These are phyloP conservation scores for Tarsius wallacei DNA, from an alignment of 2,797 vertebrate species.

Conservation along the genomic window DNA sequence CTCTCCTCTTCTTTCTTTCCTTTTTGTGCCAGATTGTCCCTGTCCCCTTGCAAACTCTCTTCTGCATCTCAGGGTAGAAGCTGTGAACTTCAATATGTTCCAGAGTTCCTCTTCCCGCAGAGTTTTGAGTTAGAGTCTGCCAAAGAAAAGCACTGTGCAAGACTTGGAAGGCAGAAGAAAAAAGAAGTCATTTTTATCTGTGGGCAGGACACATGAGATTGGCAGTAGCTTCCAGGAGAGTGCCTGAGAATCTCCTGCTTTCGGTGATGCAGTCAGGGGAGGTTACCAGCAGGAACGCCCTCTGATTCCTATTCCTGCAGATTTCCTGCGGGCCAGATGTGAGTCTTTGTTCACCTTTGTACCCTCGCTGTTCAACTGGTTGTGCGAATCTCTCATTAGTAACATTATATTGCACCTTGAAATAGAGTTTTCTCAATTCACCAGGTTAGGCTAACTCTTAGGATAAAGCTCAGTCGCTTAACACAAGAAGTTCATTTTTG, in stretches of 20 bases:
- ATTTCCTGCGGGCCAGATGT: not conserved
- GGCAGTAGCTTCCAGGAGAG: not conserved
- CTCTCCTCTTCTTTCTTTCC: not conserved
- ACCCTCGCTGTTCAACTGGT: not conserved
- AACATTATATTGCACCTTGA: not conserved
- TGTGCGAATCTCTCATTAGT: slow-evolving; percentile 6
- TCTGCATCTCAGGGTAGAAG: not conserved
- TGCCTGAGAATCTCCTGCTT: not conserved
- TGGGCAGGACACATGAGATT: not conserved
- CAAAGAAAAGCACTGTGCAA: not conserved
- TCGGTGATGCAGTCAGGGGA: not conserved
- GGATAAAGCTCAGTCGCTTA: slow-evolving; percentile 20
- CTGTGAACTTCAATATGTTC: not conserved
- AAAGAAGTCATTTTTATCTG: slow-evolving; percentile 6
- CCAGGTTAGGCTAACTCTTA: not conserved
- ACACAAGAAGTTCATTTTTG: not conserved
- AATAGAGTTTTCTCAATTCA: slow-evolving; percentile 17
- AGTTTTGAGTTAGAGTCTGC: not conserved
- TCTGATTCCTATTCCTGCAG: not conserved
- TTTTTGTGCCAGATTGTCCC: not conserved
- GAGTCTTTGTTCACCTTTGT: not conserved
- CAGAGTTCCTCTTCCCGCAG: not conserved
- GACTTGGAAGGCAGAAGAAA: not conserved
- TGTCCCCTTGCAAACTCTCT: not conserved
- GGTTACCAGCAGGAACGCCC: not conserved